These are phyloP conservation scores for Clavelina lepadiformis DNA, from an alignment of 23 tunicate species.

Conservation along the genomic window DNA sequence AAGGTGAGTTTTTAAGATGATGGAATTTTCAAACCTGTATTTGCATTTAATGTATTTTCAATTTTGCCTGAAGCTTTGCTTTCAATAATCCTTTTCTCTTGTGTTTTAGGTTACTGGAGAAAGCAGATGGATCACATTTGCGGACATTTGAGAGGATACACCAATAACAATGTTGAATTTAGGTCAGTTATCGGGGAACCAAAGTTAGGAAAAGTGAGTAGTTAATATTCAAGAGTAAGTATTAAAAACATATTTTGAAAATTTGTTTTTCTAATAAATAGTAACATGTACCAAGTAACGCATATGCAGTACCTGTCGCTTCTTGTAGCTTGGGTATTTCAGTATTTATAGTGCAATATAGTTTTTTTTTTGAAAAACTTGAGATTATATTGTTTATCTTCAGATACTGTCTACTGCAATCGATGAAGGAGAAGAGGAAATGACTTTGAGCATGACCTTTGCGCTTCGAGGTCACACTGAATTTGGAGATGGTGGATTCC, in stretches of 20 bases:
- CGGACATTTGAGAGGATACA: slow-evolving; percentile 81
- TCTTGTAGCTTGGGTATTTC: no score
- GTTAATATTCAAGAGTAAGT: no score
- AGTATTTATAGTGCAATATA: no score
- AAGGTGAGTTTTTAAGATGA: slow-evolving; percentile 29
- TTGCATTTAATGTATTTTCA: neutral
- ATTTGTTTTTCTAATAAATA: no score
- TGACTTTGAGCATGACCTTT: slow-evolving; percentile 76
- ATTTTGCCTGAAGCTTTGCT: neutral
- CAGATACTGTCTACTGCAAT: slow-evolving; percentile 78
- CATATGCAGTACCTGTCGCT: no score
- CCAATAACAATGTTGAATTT: slow-evolving; percentile 87
- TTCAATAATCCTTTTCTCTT: neutral
- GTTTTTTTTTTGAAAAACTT: neutral
- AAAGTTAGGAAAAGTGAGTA: slow-evolving; percentile 76
- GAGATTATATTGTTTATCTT: neutral
- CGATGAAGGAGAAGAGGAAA: slow-evolving; percentile 81
- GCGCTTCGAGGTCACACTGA: slow-evolving; percentile 86
- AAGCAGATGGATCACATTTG: slow-evolving; percentile 93
- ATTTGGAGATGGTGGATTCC: slow-evolving; percentile 72
- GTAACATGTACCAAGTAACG: no score
- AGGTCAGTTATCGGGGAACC: slow-evolving; percentile 91
- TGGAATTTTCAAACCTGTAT: neutral
- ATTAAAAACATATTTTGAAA: no score
- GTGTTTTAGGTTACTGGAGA: slow-evolving; percentile 77